A percentile compares a stretch with the other conserved stretches of the same genome.
Evolutionary conservation across 2,797 vertebrate genomes (phyloP).

Genomic region (Labroides dimidiatus): DNA sequence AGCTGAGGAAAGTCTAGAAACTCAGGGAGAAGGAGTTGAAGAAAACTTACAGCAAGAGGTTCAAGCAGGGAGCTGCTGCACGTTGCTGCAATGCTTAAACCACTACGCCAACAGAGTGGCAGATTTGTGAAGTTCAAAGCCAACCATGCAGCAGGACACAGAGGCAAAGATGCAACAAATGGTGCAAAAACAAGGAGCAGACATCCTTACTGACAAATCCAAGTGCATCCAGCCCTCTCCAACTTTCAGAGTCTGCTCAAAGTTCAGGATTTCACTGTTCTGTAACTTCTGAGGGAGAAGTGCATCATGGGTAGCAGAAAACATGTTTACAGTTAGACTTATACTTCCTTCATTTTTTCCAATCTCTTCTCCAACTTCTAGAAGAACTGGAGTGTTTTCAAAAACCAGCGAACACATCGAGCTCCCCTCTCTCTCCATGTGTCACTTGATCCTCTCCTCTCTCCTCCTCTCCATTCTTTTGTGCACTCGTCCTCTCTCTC

Average conservation of each 20-base stretch:
- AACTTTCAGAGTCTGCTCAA: not conserved
- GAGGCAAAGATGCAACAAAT: too few species aligned
- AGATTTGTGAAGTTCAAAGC: too few species aligned
- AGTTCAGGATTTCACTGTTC: slow-evolving; percentile 21
- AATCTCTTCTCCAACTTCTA: slow-evolving; percentile 37
- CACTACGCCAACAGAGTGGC: too few species aligned
- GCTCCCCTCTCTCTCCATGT: slow-evolving; percentile 24
- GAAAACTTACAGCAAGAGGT: too few species aligned
- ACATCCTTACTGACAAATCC: too few species aligned
- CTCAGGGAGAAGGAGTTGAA: too few species aligned
- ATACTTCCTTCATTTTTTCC: slow-evolving; percentile 24
- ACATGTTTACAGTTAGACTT: slow-evolving; percentile 24
- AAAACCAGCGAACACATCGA: slow-evolving; percentile 1
- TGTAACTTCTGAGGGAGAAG: slow-evolving; percentile 3
- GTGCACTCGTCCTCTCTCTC: slow-evolving; percentile 19
- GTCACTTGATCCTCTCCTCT: slow-evolving; percentile 32
- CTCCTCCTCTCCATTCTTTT: slow-evolving; percentile 36
- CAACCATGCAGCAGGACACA: too few species aligned
- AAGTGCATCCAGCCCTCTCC: too few species aligned
- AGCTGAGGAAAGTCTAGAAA: too few species aligned
- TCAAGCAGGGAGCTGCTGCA: too few species aligned
- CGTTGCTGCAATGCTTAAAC: too few species aligned
- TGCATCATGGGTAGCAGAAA: slow-evolving; percentile 22
- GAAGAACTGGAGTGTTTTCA: slow-evolving; percentile 16
- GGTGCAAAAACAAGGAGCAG: too few species aligned